Conservation (phyloP, 2,888 invertebrate species). For the Antitype chi region DNA sequence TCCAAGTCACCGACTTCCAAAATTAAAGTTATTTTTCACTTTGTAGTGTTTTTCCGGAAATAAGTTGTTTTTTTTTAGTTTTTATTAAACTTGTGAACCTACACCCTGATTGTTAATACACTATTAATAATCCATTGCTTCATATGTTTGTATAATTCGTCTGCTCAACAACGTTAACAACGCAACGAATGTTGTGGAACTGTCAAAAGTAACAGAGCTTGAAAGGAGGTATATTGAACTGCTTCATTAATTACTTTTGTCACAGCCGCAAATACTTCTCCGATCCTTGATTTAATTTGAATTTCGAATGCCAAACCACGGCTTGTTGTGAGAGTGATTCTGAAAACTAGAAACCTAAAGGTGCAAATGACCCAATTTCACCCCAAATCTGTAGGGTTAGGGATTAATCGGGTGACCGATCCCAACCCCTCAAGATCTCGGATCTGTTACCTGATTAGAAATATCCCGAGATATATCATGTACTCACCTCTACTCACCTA, state of each 20-base stretch:
- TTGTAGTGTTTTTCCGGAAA: too few species aligned
- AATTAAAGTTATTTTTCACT: too few species aligned
- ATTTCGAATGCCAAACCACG: constrained; percentile 23
- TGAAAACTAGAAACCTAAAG: constrained; percentile 52
- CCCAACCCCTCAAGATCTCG: constrained; percentile 54
- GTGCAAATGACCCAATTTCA: constrained; percentile 63
- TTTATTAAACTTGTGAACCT: too few species aligned
- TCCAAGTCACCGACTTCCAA: too few species aligned
- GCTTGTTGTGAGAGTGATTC: constrained; percentile 48
- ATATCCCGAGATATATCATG: constrained; percentile 51
- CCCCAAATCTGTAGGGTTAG: constrained; percentile 62
- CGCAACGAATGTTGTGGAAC: too few species aligned
- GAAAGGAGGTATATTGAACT: not conserved
- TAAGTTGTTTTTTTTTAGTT: too few species aligned
- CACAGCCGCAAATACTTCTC: constrained; percentile 5
- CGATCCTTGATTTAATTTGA: constrained; percentile 27
- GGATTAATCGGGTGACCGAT: constrained; percentile 56
- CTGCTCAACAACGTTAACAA: too few species aligned
- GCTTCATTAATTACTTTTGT: constrained; percentile 8
- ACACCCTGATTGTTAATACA: too few species aligned
- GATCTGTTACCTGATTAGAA: constrained; percentile 61
- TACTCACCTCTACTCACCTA: constrained; percentile 33
- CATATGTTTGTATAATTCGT: too few species aligned
- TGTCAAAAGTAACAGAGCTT: too few species aligned
- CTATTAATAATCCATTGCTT: too few species aligned